Percentiles rank a stretch among this genome's conserved stretches.
These are phyloP conservation scores for Sandelia bainsii DNA, from an alignment of 2,797 vertebrate genomes.

Conservation along the genomic window DNA sequence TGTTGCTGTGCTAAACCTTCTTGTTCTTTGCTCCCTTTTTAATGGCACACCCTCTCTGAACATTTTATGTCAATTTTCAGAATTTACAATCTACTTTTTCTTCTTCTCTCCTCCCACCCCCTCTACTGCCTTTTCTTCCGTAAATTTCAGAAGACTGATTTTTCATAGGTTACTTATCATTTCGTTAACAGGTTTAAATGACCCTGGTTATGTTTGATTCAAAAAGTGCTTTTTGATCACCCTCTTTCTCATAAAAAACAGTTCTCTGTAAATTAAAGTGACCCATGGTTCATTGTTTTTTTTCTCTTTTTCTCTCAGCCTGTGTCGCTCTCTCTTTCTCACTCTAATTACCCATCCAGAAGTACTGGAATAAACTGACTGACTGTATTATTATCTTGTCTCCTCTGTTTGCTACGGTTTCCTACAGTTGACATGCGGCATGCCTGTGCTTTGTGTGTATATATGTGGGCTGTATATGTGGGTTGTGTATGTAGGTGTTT, in stretches of 20 bases:
- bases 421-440: conserved; percentile 52
- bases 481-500: conserved; percentile 29
- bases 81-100: neutral
- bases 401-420: conserved; percentile 51
- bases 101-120: neutral
- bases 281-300: conserved; percentile 11
- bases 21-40: neutral
- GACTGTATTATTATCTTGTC: conserved; percentile 67
- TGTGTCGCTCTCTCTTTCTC: conserved; percentile 19
- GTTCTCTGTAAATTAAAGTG: conserved; percentile 9
- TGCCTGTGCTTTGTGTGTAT: conserved; percentile 6
- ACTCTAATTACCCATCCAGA: conserved; percentile 58
- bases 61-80: neutral
- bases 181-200: neutral
- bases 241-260: neutral
- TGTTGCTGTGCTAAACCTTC: conserved; percentile 31
- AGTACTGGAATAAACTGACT: conserved; percentile 47
- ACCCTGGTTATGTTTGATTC: neutral
- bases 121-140: neutral
- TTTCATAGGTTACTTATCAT: neutral
- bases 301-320: conserved; percentile 6
- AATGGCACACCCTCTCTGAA: conserved; percentile 10
- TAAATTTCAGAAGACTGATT: neutral
- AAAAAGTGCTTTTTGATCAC: neutral
- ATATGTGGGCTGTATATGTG: conserved; percentile 9